Base-by-base conservation (phyloP, 2,888 invertebrate species). In the Caenorhabditis sp. region DNA sequence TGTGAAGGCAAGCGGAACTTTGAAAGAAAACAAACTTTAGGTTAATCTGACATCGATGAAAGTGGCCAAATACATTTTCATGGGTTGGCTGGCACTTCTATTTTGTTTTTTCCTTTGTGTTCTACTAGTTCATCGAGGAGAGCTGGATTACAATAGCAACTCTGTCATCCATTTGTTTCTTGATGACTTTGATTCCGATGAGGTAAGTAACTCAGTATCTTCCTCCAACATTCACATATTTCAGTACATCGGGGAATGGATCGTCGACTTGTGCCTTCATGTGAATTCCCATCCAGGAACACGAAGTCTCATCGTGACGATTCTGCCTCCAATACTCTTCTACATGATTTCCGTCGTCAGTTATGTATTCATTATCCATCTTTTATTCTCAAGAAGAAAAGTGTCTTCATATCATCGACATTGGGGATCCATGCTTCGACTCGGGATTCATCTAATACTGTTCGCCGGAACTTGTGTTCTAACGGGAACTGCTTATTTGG, bases 141-240 rank as follows among this genome's bases (percentile, higher is more conserved):
- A 80, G 38, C 28, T 84, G 38, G 66, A 80, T 54, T 79, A 80
- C 28, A 70, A 75, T 24, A 70, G 83, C 26, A 80, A 84, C 16
- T 73, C 79, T n/a, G 82, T 83, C 0, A 83, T 83, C 56, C 82
- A 83, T 59, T 41, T 83, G 41, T 83, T 83, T 70, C 44, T 83
- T 1, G 82, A 83, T 58, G 79, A 83, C 63, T 83, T 74, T 22
- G 72, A 63, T 22, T 38, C 70, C n/a, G 77, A 83, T 69, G 82
- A 82, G 72, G 80, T 80, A 16, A 49, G 69, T n/a, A n/a, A n/a
- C n/a, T n/a, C n/a, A n/a, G 10, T 24, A 47, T 24, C 24, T 19
- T 7, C 19, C 10, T 19, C 6, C 5, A 19, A 19, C 5, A 4
- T 24, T 7, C 6, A 24, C 35, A 14, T 5, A 1, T 56, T 73